Evolutionary conservation across 1,140 invertebrate genomes (phyloP), one percentile per base, ranked within the genome.

Genomic region (Bombus picipes): DNA sequence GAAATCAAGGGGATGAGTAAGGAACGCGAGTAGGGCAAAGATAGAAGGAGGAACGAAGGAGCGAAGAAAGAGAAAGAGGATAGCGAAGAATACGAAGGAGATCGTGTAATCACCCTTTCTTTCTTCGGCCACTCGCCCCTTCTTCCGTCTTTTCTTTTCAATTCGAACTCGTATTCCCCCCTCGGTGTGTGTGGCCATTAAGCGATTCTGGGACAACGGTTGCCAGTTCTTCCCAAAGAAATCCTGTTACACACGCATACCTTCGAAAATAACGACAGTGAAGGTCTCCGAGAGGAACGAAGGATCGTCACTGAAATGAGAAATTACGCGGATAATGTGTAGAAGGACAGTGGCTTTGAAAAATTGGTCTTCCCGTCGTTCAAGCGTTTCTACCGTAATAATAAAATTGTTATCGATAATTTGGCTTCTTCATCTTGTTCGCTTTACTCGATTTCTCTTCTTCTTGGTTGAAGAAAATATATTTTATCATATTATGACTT

Each of bases 131-230:
- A 85, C 57, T 72, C 65, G 53, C 68, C 73, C 79, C 73, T 88
- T 76, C 73, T 39, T 75, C 22, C 77, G 34, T 65, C n/a, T 53
- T 78, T 70, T 82, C 65, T 80, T n/a, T 66, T 71, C 80, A 15
- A 73, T 57, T 34, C 88, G n/a, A 62, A 41, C 47, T 57, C 77
- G 39, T 70, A 66, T 79, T 47, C 72, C 79, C 47, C 62, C 76
- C 43, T 76, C 32, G 28, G 34, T 83, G 83, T 34, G 85, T 41
- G 75, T 66, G 87, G 81, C 85, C 89, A 87, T 92, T 87, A 79
- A 80, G 84, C 70, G 82, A 87, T 89, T 87, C 70, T 87, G 91
- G 91, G 91, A 88, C 91, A 76, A 37, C 66, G 47, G 77, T 79
- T 39, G 59, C 32, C 6, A 22, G 28, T 18, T 39, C 39, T 43